A percentile compares a stretch with the other conserved stretches of the same genome.
phyloP scores from a whole-genome alignment of 1,140 invertebrate species.

The Sogatella furcifera region DNA sequence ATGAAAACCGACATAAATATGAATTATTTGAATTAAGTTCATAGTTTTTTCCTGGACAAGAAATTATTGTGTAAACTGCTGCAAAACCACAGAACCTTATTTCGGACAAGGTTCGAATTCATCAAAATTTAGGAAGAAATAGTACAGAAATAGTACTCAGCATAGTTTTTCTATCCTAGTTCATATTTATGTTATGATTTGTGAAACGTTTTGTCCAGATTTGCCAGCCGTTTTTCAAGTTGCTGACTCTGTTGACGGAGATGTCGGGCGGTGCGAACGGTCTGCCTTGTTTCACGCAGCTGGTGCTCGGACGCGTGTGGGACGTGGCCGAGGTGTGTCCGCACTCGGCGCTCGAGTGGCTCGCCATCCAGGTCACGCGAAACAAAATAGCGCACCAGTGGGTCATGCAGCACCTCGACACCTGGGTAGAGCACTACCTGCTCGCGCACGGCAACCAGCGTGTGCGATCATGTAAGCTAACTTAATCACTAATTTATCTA shows the following conservation, averaged over 20 bases:
- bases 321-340: slow-evolving; percentile 83
- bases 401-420: slow-evolving; percentile 76
- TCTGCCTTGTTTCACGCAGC: slow-evolving; percentile 77
- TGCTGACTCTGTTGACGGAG: slow-evolving; percentile 69
- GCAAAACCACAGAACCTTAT: too few relatives aligned
- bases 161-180: too few relatives aligned
- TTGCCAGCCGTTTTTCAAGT: slow-evolving; percentile 83
- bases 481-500: too few relatives aligned
- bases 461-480: slow-evolving; percentile 65
- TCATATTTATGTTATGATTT: too few relatives aligned
- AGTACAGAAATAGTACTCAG: too few relatives aligned
- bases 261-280: slow-evolving; percentile 39
- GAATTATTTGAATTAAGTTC: too few relatives aligned
- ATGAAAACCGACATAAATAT: too few relatives aligned
- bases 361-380: slow-evolving; percentile 70
- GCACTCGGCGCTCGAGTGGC: slow-evolving; percentile 83
- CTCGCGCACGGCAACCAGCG: slow-evolving; percentile 74
- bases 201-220: slow-evolving; percentile 37
- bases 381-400: slow-evolving; percentile 82
- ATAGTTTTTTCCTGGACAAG: too few relatives aligned
- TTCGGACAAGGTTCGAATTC: too few relatives aligned
- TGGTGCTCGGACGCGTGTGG: slow-evolving; percentile 78
- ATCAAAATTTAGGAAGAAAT: too few relatives aligned
- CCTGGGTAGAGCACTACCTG: slow-evolving; percentile 82
- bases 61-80: too few relatives aligned